A percentile compares a stretch with the other conserved stretches of the same genome.
These are phyloP conservation scores for Agapostemon virescens DNA, from an alignment of 2,888 invertebrate species.

Conservation along the genomic window DNA sequence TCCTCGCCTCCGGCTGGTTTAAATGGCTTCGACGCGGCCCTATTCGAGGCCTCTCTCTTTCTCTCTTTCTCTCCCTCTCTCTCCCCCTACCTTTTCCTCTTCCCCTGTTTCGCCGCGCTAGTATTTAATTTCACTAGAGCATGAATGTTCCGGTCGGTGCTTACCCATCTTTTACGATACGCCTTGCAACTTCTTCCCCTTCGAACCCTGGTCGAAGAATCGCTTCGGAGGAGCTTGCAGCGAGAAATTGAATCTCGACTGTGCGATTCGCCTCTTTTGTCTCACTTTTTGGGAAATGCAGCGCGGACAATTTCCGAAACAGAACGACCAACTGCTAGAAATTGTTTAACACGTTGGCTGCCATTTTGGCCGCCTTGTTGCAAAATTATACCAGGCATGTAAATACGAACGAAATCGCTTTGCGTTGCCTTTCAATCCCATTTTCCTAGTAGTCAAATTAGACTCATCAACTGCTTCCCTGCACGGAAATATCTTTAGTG, in stretches of 20 bases:
- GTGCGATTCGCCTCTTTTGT: background rate
- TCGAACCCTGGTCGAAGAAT: conserved; percentile 52
- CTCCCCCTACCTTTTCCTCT: no score
- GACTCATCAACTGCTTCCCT: no score
- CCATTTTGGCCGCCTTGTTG: no score
- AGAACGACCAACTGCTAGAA: no score
- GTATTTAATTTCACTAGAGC: conserved; percentile 76
- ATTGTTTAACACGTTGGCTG: no score
- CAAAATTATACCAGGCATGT: no score
- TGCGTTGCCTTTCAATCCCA: no score
- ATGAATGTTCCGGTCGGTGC: conserved; percentile 74
- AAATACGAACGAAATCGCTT: no score
- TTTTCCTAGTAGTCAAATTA: no score
- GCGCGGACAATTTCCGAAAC: no score
- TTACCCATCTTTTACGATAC: conserved; percentile 71
- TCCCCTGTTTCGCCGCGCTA: conserved; percentile 54
- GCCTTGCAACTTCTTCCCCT: conserved; percentile 63
- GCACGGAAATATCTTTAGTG: no score
- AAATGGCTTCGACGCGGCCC: conserved; percentile 58
- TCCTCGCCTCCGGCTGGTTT: conserved; percentile 59
- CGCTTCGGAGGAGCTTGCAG: conserved; percentile 55
- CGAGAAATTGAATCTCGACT: conserved; percentile 40
- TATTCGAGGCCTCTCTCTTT: conserved; percentile 39
- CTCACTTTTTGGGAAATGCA: background rate
- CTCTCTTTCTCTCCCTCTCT: no score